These are phyloP conservation scores for Dipodomys spectabilis DNA, from an alignment of 2,113 vertebrate species.

Conservation along the genomic window DNA sequence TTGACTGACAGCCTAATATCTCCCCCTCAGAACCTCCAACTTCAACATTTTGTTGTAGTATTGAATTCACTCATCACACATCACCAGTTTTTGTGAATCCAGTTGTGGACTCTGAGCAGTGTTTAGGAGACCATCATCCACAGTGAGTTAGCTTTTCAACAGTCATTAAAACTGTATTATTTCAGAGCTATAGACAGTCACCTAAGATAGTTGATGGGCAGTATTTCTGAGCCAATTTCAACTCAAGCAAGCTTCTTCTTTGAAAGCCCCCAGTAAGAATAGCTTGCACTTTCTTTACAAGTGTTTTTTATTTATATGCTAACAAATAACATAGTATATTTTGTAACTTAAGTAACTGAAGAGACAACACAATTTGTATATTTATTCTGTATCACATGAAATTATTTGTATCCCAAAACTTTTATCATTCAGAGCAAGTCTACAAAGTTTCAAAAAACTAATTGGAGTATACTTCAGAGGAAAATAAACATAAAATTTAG, in stretches of 20 bases:
- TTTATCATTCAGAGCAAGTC: slow-evolving; percentile 5
- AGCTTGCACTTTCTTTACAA: neutral
- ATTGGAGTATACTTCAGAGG: neutral
- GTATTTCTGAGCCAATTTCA: neutral
- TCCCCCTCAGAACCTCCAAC: neutral
- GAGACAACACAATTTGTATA: neutral
- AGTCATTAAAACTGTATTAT: neutral
- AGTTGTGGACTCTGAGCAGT: neutral
- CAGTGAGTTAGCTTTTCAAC: neutral
- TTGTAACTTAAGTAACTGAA: neutral
- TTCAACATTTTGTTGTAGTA: neutral
- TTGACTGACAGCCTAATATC: neutral
- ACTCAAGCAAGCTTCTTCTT: neutral
- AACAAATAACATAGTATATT: neutral
- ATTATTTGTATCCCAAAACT: neutral
- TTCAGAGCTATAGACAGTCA: neutral
- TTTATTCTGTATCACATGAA: neutral
- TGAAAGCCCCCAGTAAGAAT: neutral
- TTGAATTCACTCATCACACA: neutral
- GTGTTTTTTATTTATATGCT: neutral
- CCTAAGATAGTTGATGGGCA: neutral
- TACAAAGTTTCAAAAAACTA: neutral
- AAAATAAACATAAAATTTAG: slow-evolving; percentile 10
- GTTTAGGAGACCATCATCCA: neutral
- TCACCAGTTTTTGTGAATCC: neutral